Evolutionary conservation across 2,888 invertebrate species (phyloP).

Genomic region (Drosophila meridionalis): DNA sequence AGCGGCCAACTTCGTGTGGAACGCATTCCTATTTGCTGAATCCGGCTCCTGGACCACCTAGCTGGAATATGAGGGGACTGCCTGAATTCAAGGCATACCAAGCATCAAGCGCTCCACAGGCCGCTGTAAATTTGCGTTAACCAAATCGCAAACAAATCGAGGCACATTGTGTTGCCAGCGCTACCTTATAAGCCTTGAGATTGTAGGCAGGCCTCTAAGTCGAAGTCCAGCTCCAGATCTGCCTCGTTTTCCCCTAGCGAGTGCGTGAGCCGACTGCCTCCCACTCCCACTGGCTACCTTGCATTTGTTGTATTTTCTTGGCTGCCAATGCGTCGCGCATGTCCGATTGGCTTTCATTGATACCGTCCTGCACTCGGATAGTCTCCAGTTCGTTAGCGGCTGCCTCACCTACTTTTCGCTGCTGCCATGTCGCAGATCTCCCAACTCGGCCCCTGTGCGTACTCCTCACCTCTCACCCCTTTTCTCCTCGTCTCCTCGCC

Average conservation of each 20-base stretch:
- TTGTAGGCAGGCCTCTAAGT: constrained; percentile 25
- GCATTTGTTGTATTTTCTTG: constrained; percentile 19
- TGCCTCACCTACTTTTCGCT: constrained; percentile 73
- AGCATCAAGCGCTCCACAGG: constrained; percentile 30
- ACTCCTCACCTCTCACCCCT: neutral
- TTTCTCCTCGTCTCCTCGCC: constrained; percentile 1
- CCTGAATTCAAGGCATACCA: constrained; percentile 33
- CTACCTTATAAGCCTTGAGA: constrained; percentile 57
- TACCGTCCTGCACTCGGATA: constrained; percentile 52
- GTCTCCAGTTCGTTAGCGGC: constrained; percentile 65
- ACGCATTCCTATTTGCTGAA: constrained; percentile 20
- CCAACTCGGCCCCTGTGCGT: constrained; percentile 48
- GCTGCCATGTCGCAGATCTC: constrained; percentile 47
- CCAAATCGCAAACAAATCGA: constrained; percentile 77
- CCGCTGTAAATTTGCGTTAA: constrained; percentile 67
- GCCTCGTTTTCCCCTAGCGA: constrained; percentile 5
- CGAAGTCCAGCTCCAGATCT: constrained; percentile 20
- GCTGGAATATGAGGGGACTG: constrained; percentile 29
- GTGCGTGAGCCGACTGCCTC: constrained; percentile 64
- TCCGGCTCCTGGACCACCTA: constrained; percentile 57
- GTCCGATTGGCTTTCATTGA: constrained; percentile 77
- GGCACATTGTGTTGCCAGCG: constrained; percentile 49
- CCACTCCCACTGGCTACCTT: constrained; percentile 58
- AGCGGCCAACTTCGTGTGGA: constrained; percentile 19
- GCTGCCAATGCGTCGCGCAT: constrained; percentile 77